Conservation (phyloP, 2,113 vertebrate species). For the Gasterosteus nipponicus region DNA sequence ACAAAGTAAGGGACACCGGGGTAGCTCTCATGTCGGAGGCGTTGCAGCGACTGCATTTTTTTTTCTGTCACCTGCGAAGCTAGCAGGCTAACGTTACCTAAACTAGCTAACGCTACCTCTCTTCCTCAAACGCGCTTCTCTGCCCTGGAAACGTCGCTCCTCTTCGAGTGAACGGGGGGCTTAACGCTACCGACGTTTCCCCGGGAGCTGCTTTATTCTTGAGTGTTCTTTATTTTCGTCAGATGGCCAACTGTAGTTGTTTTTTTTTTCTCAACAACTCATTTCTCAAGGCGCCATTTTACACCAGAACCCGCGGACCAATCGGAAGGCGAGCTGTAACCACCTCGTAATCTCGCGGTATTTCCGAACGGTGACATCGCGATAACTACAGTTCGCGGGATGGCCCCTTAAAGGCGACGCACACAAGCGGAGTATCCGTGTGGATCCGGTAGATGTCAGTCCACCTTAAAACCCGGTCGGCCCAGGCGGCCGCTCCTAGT, state of each 20-base stretch:
- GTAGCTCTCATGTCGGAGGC: no score
- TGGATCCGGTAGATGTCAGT: slow-evolving; percentile 37
- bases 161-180: slow-evolving; percentile 15
- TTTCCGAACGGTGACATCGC: slow-evolving; percentile 62
- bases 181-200: not conserved
- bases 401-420: slow-evolving; percentile 84
- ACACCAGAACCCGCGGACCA: slow-evolving; percentile 86
- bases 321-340: slow-evolving; percentile 70
- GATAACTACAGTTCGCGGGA: slow-evolving; percentile 40
- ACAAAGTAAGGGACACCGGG: not conserved
- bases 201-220: not conserved
- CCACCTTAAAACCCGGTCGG: slow-evolving; percentile 72
- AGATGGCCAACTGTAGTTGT: slow-evolving; percentile 39
- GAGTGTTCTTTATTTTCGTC: slow-evolving; percentile 27
- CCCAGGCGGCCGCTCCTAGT: slow-evolving; percentile 54
- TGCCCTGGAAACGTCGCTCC: slow-evolving; percentile 20
- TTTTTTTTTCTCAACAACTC: slow-evolving; percentile 84
- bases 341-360: slow-evolving; percentile 75
- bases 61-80: slow-evolving; percentile 33
- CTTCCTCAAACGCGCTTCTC: slow-evolving; percentile 61
- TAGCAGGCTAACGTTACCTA: slow-evolving; percentile 62
- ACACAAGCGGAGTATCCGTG: not conserved
- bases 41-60: slow-evolving; percentile 20
- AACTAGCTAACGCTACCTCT: slow-evolving; percentile 71
- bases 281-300: slow-evolving; percentile 94